Conservation (phyloP, 2,797 vertebrate species). For the Acipenser oxyrinchus region DNA sequence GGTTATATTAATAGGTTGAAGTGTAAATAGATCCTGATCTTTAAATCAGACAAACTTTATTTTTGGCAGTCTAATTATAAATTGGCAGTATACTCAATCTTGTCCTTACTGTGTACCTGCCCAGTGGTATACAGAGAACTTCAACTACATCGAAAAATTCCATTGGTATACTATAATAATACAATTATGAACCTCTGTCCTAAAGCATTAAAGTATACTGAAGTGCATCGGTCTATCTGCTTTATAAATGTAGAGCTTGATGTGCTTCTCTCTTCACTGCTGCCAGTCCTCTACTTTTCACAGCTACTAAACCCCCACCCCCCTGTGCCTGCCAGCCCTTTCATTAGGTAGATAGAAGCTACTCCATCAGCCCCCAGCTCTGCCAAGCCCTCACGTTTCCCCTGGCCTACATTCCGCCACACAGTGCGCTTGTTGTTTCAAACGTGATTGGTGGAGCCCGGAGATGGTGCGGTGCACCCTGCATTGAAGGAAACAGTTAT, state of each 20-base stretch:
- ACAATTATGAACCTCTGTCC: too few species aligned
- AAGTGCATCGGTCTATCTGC: too few species aligned
- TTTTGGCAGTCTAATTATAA: background rate
- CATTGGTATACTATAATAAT: too few species aligned
- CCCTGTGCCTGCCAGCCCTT: background rate
- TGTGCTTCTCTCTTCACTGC: background rate
- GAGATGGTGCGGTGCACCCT: background rate
- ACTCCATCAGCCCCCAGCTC: background rate
- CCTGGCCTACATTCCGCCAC: background rate
- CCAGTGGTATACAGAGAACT: too few species aligned
- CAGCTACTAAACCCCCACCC: background rate
- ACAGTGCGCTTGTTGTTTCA: background rate
- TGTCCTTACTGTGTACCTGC: too few species aligned
- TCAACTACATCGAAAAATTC: too few species aligned
- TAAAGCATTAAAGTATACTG: too few species aligned
- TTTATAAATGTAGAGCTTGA: too few species aligned
- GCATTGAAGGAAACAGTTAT: conserved; percentile 11
- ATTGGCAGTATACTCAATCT: background rate
- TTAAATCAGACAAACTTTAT: background rate
- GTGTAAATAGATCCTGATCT: background rate
- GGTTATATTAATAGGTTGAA: background rate
- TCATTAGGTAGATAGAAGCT: background rate
- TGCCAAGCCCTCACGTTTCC: background rate
- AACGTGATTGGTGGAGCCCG: background rate
- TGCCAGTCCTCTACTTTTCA: background rate